Conservation (phyloP, 2,797 vertebrate species). For the Pterois miles region DNA sequence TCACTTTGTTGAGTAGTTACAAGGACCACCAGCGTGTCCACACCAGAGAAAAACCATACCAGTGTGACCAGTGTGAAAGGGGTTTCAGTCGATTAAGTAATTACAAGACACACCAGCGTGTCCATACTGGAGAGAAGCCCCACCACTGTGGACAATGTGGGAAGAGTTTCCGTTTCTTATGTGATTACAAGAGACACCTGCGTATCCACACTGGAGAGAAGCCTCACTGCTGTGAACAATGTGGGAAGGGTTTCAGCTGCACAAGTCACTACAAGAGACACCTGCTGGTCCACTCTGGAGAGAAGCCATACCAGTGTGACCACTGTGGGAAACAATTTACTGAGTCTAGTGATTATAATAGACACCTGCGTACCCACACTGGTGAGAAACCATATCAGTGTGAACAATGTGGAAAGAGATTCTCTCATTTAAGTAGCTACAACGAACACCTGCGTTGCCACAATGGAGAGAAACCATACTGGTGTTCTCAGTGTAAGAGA, state of each 20-base stretch:
- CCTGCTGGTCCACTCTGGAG: neutral
- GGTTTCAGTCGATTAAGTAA: neutral
- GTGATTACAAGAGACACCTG: neutral
- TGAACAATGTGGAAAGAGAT: neutral
- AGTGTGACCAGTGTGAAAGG: neutral
- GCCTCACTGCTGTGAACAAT: neutral
- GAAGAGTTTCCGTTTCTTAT: too few relatives aligned
- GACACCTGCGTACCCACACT: neutral
- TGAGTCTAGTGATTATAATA: neutral
- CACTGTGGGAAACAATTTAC: neutral
- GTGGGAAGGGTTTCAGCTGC: neutral
- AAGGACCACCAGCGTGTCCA: neutral
- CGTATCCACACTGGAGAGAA: conserved; percentile 1
- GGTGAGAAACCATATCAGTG: neutral
- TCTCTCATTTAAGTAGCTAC: neutral
- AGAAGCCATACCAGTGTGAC: neutral
- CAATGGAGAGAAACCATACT: conserved; percentile 7
- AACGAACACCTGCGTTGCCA: neutral
- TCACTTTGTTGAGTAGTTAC: neutral
- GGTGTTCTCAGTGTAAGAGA: conserved; percentile 1
- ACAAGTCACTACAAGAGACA: neutral
- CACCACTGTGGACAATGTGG: too few relatives aligned
- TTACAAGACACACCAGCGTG: neutral
- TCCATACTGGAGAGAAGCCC: too few relatives aligned
- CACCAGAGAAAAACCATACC: conserved; percentile 4